Evolutionary conservation across 2,797 vertebrate species (phyloP), one percentile per base, ranked within the genome.

Genomic region (Rhinichthys osculus): DNA sequence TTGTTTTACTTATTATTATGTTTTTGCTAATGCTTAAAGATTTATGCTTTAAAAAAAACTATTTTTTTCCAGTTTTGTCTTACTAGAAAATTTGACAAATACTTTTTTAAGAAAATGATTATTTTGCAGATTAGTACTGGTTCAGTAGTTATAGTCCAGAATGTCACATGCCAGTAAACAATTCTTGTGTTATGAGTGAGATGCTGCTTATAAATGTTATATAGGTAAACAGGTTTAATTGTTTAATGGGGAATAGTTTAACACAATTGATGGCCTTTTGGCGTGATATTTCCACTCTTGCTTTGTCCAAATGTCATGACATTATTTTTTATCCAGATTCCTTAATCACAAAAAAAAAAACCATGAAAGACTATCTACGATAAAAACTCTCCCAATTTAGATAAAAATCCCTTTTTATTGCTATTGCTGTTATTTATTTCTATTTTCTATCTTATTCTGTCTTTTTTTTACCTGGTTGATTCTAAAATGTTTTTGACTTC

Each of bases 401-500:
- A 54, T 77, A 30, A 30, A 64, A 30, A 2, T 30, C 6, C 11
- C 0, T 3, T 83, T 64, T 67, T 57, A 57, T 69, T 78, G 30
- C 21, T 67, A 11, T 50, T n/a, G 7, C 27, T 83, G 42, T 50
- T 83, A 76, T 84, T 84, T 69, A 69, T 84, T 84, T 76, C 59
- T 77, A 11, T 84, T 42, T 77, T 66, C 27, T n/a, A 52, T 57
- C 2, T 30, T 44, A n/a, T 62, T 73, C 54, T 42, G 6, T 54
- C 0, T 27, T 83, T 21, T 38, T 82, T 83, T 67, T 84, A 54
- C 62, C 11, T 78, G 30, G 59, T 84, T 81, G 30, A 40, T 67
- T 74, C 21, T 47, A 30, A 50, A 7, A 73, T 47, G 52, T 44
- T 33, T 82, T 73, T 35, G 19, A 62, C 38, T 72, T 47, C 40